phyloP scores from a whole-genome alignment of 1,140 invertebrate genomes.

The Octopus sinensis region DNA sequence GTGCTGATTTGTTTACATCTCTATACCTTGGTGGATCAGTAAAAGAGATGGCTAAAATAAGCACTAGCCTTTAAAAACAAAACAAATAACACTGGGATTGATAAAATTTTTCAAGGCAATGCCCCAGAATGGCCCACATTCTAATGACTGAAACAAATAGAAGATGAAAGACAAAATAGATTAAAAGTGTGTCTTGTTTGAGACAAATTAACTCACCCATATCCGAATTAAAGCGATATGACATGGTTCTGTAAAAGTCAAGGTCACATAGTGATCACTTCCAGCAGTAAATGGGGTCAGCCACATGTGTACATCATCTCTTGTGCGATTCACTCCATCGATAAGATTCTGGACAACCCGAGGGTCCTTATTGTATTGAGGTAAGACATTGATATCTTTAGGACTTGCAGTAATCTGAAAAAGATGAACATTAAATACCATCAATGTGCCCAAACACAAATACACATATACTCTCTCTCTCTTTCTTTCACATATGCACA shows the following conservation, averaged over 20 bases:
- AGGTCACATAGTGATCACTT: constrained; percentile 63
- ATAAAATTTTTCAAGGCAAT: too few species aligned
- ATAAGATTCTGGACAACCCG: constrained; percentile 66
- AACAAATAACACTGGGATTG: too few species aligned
- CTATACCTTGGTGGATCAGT: too few species aligned
- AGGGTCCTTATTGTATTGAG: constrained; percentile 64
- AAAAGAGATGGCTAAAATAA: too few species aligned
- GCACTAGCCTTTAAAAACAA: too few species aligned
- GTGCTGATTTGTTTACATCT: too few species aligned
- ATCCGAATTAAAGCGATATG: constrained; percentile 72
- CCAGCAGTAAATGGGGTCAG: constrained; percentile 65
- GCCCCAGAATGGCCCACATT: too few species aligned
- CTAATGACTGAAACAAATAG: neutral
- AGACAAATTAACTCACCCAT: constrained; percentile 64
- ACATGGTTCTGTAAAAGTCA: constrained; percentile 63
- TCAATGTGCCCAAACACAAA: too few species aligned
- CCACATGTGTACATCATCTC: constrained; percentile 77
- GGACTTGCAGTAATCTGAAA: constrained; percentile 64
- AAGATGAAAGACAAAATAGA: neutral
- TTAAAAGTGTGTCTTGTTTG: neutral
- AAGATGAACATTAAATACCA: too few species aligned
- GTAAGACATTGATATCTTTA: constrained; percentile 64
- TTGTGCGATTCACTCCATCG: constrained; percentile 71
- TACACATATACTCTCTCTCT: too few species aligned
- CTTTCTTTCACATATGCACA: too few species aligned